Percentiles rank a stretch among this genome's conserved stretches.
These are phyloP conservation scores for Luidia sarsii DNA, from an alignment of 53 echinoderm and acorn worm species.

Conservation along the genomic window DNA sequence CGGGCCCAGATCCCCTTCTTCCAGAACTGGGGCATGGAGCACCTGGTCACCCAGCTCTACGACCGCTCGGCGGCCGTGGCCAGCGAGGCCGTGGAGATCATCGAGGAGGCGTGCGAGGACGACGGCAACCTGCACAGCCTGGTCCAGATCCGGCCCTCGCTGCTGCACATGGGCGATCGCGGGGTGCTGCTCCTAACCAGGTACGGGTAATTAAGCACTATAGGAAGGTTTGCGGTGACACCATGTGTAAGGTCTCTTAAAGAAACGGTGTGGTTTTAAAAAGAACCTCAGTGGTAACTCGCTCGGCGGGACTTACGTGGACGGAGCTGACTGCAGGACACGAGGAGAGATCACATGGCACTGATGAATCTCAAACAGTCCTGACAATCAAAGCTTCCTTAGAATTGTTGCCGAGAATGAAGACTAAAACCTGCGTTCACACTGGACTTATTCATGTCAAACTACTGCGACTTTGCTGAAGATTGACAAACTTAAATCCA, in stretches of 20 bases:
- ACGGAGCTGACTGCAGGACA: background rate
- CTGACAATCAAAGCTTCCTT: background rate
- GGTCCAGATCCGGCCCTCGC: constrained; percentile 90
- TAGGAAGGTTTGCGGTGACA: too few species aligned
- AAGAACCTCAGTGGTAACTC: too few species aligned
- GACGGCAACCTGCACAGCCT: constrained; percentile 91
- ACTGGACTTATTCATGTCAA: background rate
- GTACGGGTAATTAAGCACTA: constrained; percentile 64
- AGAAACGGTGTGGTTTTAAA: too few species aligned
- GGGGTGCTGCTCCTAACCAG: constrained; percentile 88
- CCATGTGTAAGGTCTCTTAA: too few species aligned
- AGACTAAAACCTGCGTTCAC: background rate
- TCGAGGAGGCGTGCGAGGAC: constrained; percentile 96
- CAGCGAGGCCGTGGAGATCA: constrained; percentile 75
- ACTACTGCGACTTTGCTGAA: background rate
- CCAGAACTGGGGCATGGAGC: constrained; percentile 94
- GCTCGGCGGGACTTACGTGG: background rate
- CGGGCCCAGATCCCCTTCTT: constrained; percentile 89
- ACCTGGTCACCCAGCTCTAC: constrained; percentile 83
- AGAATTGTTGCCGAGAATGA: background rate
- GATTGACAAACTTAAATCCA: background rate
- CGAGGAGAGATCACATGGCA: background rate
- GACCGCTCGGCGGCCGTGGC: constrained; percentile 76
- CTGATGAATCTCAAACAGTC: background rate
- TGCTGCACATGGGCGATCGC: constrained; percentile 94